phyloP scores from a whole-genome alignment of 2,797 vertebrate species.

The Enteromius afrohamiltoni region DNA sequence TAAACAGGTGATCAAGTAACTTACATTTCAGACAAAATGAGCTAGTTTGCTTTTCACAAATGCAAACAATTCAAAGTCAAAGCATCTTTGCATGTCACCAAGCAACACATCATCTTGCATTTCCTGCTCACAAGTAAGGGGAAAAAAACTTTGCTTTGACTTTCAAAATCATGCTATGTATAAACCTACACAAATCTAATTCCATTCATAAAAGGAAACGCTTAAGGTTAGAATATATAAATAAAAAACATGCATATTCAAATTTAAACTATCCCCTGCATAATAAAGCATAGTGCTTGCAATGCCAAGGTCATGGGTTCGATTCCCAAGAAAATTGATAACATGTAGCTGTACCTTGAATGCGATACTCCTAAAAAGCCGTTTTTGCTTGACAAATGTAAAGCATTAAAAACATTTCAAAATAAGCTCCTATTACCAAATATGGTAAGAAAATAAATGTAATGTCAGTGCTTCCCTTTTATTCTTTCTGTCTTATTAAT shows the following conservation, averaged over 20 bases:
- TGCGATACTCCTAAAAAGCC: not conserved
- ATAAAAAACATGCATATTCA: not conserved
- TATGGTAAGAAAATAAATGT: not conserved
- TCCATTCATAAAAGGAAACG: not conserved
- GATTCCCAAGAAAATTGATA: not conserved
- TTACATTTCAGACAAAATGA: not conserved
- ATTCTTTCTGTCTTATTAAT: conserved; percentile 18
- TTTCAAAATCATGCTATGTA: not conserved
- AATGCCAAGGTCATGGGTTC: not conserved
- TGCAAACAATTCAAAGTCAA: conserved; percentile 10
- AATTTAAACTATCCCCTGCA: not conserved
- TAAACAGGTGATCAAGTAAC: not conserved
- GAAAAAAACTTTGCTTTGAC: not conserved
- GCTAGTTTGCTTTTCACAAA: not conserved
- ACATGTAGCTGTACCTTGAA: not conserved
- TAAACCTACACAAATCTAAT: no score
- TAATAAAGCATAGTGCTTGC: not conserved
- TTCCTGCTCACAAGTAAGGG: not conserved
- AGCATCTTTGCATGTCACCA: conserved; percentile 1
- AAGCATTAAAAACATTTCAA: not conserved
- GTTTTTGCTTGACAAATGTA: not conserved
- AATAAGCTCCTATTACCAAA: not conserved
- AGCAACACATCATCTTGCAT: not conserved
- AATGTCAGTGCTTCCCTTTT: not conserved
- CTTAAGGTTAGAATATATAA: not conserved